Conservation (phyloP, 2,113 vertebrate species). For the Ochotona princeps region DNA sequence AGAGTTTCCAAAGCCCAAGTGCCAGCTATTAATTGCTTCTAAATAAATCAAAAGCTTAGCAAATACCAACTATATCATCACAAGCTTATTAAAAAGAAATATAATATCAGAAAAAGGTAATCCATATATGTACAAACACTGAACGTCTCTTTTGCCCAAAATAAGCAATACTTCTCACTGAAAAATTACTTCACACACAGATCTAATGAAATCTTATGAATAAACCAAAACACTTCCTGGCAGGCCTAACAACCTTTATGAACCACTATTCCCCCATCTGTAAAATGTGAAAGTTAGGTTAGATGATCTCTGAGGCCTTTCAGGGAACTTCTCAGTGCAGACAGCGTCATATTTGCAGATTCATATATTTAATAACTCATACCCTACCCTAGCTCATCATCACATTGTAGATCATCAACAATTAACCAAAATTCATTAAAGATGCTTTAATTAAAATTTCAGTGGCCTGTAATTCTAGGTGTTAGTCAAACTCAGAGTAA, state of each 20-base stretch:
- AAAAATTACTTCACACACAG: slow-evolving; percentile 40
- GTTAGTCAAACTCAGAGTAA: slow-evolving; percentile 25
- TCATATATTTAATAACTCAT: neutral
- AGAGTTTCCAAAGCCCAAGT: slow-evolving; percentile 61
- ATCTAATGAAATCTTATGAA: slow-evolving; percentile 49
- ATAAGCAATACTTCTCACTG: slow-evolving; percentile 39
- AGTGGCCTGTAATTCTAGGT: slow-evolving; percentile 29
- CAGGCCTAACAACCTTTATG: neutral
- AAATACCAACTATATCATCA: slow-evolving; percentile 54
- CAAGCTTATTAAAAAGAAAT: slow-evolving; percentile 64
- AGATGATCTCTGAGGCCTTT: neutral
- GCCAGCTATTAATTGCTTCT: slow-evolving; percentile 57
- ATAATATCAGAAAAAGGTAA: slow-evolving; percentile 61
- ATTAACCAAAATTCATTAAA: slow-evolving; percentile 17
- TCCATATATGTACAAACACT: slow-evolving; percentile 16
- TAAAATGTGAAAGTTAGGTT: slow-evolving; percentile 41
- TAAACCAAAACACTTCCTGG: slow-evolving; percentile 54
- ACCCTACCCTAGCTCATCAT: neutral
- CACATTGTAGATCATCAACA: neutral
- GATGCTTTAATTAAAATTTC: slow-evolving; percentile 11
- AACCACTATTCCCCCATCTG: neutral
- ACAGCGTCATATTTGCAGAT: neutral
- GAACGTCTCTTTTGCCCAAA: slow-evolving; percentile 50
- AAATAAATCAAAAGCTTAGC: slow-evolving; percentile 69
- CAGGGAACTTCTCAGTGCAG: neutral